phyloP scores from a whole-genome alignment of 1,140 invertebrate species.

The Diorhabda sublineata region DNA sequence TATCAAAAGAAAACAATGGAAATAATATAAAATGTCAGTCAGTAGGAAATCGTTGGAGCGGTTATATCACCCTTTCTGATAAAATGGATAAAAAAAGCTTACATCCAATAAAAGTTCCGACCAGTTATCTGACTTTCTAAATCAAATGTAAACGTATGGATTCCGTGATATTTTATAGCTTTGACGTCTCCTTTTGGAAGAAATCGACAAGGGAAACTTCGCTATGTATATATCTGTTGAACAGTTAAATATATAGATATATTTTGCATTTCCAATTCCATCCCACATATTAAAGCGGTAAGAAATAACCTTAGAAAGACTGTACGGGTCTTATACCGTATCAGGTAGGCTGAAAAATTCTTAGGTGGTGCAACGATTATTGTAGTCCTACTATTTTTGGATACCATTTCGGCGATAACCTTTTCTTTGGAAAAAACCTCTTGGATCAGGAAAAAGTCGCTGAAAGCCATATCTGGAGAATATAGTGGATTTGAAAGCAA shows the following conservation, averaged over 20 bases:
- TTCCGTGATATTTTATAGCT: conserved; percentile 16
- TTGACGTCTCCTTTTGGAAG: conserved; percentile 14
- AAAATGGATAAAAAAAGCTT: conserved; percentile 6
- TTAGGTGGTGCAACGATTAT: too few relatives aligned
- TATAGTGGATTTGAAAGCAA: too few relatives aligned
- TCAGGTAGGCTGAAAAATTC: too few relatives aligned
- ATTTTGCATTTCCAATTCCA: too few relatives aligned
- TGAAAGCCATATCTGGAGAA: too few relatives aligned
- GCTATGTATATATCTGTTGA: neutral
- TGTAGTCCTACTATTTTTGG: too few relatives aligned
- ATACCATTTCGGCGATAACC: too few relatives aligned
- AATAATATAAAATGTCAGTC: neutral
- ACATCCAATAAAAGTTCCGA: conserved; percentile 15
- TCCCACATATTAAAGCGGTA: too few relatives aligned
- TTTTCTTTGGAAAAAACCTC: too few relatives aligned
- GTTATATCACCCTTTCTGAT: neutral
- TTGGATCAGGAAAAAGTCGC: too few relatives aligned
- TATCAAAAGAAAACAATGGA: neutral
- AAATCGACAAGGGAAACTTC: conserved; percentile 8
- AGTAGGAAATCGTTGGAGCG: conserved; percentile 12
- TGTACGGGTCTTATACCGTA: too few relatives aligned
- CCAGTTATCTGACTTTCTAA: conserved; percentile 15
- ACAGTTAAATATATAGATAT: neutral
- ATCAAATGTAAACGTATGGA: conserved; percentile 17
- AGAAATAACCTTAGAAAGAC: too few relatives aligned